Evolutionary conservation across 2,113 vertebrate genomes (phyloP), one percentile per base, ranked within the genome.

Genomic region (Cariama cristata): DNA sequence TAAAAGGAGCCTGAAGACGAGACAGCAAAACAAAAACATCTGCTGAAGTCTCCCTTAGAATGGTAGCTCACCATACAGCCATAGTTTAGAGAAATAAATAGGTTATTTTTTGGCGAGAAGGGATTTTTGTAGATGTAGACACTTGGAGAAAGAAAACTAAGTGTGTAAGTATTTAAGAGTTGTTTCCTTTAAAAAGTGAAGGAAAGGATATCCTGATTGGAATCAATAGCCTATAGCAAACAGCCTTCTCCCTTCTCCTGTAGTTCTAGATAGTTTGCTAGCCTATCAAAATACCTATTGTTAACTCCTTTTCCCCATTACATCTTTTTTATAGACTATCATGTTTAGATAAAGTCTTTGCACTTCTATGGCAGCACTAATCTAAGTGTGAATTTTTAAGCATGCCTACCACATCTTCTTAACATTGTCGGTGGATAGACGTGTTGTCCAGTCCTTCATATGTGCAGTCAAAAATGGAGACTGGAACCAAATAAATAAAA

Each of bases 1-100:
- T 98, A 97, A 97, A 98, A 98, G 98, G 97, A 96, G 69, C 53
- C 72, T 83, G 66, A 92, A 87, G 74, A 94, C 80, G 93, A 89
- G 92, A 94, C 47, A 88, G 87, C 72, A 95, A 87, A 94, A 87
- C 74, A 89, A 7, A 24, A 81, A 66, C 21, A 52, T 95, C 93
- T 85, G 66, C 79, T 90, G 12, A 40, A 76, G 21, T 79, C 24
- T 96, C 69, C 87, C 4, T 73, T 88, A 88, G 91, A 79, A 88
- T 88, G 59, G 52, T 18, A 58, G 60, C 28, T 91, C 45, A 82
- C 24, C 30, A 60, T 38, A 38, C 8, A 49, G 38, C 38, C 33
- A 23, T 33, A 40, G 35, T 47, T 74, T 27, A 10, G 19, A 47
- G 30, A 89, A 90, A 79, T 45, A 86, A 80, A 75, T 24, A 50